A percentile compares a stretch with the other conserved stretches of the same genome.
Evolutionary conservation across 2,888 invertebrate genomes (phyloP).

Genomic region (Latrodectus elegans): DNA sequence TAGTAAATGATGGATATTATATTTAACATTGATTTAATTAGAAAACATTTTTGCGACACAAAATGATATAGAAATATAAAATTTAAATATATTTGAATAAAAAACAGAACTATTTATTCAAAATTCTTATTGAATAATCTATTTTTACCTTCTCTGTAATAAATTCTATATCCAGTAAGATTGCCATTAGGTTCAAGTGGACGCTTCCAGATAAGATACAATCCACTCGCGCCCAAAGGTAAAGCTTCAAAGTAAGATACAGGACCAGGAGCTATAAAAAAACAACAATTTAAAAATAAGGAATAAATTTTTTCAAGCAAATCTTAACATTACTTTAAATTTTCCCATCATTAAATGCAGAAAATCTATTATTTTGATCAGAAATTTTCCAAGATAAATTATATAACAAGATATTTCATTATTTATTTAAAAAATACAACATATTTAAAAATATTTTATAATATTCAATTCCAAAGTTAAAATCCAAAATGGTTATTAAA

Average conservation of each 20-base stretch:
- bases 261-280: conserved; percentile 83
- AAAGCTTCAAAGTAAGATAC: conserved; percentile 88
- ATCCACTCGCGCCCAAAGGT: conserved; percentile 90
- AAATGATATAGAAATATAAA: background rate
- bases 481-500: too few species aligned
- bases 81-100: background rate
- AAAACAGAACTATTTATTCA: background rate
- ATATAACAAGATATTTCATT: too few species aligned
- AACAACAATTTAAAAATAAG: background rate
- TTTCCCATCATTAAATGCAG: too few species aligned
- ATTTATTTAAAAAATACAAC: too few species aligned
- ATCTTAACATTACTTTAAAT: too few species aligned
- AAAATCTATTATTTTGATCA: too few species aligned
- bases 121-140: background rate
- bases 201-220: conserved; percentile 91
- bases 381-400: too few species aligned
- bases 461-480: too few species aligned
- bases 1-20: too few species aligned
- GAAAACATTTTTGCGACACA: background rate
- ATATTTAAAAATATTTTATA: too few species aligned
- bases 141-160: conserved; percentile 81
- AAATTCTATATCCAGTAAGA: conserved; percentile 92
- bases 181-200: conserved; percentile 94
- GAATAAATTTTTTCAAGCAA: too few species aligned
- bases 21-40: too few species aligned